Evolutionary conservation across 2,888 invertebrate species (phyloP).

Genomic region (Arctia plantaginis): DNA sequence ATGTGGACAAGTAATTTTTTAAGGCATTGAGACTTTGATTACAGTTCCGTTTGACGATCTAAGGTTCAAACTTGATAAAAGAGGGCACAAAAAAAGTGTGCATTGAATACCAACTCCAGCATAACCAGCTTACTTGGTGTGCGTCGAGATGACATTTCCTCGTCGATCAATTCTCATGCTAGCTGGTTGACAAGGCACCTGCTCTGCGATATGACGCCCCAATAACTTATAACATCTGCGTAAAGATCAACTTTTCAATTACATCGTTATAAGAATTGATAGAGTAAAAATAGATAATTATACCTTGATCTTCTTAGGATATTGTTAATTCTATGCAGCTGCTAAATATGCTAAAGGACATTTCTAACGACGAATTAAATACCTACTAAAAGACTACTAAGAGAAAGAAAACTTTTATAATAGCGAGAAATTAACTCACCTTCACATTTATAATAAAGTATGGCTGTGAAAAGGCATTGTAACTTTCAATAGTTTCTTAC

Average conservation of each 20-base stretch:
- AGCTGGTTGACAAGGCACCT: conserved; percentile 90
- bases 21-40: no score
- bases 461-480: no score
- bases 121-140: conserved; percentile 84
- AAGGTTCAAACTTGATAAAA: neutral
- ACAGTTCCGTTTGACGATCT: neutral
- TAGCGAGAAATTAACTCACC: no score
- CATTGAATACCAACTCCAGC: neutral
- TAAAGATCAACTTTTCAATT: neutral
- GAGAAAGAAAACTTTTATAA: no score
- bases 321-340: no score
- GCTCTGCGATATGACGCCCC: conserved; percentile 89
- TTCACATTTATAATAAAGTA: no score
- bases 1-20: no score
- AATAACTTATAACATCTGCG: conserved; percentile 90
- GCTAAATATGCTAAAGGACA: no score
- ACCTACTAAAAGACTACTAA: no score
- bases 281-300: no score
- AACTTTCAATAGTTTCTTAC: conserved; percentile 59
- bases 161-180: conserved; percentile 91
- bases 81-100: neutral
- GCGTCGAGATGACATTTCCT: conserved; percentile 90
- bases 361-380: no score
- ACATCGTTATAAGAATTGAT: neutral
- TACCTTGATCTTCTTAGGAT: no score